Evolutionary conservation across 2,797 vertebrate species (phyloP), one percentile per base, ranked within the genome.

Genomic region (Mormyrops attenuatus): DNA sequence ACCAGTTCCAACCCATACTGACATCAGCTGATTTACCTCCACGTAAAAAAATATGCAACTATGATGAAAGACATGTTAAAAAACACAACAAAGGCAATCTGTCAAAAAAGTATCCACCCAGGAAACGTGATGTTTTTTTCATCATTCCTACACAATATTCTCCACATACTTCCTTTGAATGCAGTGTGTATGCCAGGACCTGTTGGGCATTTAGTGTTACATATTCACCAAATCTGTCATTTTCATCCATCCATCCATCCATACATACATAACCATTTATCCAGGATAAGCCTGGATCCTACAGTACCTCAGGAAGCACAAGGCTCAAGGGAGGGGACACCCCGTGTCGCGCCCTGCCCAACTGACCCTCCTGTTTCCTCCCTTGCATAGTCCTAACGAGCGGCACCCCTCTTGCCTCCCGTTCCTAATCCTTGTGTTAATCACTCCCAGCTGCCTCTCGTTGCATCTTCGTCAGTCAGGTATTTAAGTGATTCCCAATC

Each of bases 11-110:
- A 63, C 7, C 22, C 57, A 63, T 26, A 63, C 57, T 69, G 30
- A 15, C 26, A 15, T 34, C 26, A 69, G 66, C 73, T 41, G 38
- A 80, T 80, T 17, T 87, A 89, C 88, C 89, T 49, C 84, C 55
- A 88, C 7, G 49, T 9, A 22, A 15, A 89, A 89, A 57, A 91
- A 89, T 6, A 50, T 34, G 84, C 66, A 22, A 22, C 9, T 38
- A 44, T 22, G n/a, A n/a, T 22, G 41, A 38, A 11, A 88, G 20
- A 9, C 34, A 63, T 26, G 57, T 22, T 41, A 63, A 63, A 88
- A 55, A 60, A 84, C 26, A 69, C 17, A 5, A n/a, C 66, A 80
- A 77, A 41, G 1, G 9, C 26, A 41, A 47, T 50, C 41, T 50
- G 47, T 11, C 9, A 85, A 3, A 13, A 8, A 44, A 2, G 17